phyloP scores from a whole-genome alignment of 2,888 invertebrate species.

The Hybos culiciformis region DNA sequence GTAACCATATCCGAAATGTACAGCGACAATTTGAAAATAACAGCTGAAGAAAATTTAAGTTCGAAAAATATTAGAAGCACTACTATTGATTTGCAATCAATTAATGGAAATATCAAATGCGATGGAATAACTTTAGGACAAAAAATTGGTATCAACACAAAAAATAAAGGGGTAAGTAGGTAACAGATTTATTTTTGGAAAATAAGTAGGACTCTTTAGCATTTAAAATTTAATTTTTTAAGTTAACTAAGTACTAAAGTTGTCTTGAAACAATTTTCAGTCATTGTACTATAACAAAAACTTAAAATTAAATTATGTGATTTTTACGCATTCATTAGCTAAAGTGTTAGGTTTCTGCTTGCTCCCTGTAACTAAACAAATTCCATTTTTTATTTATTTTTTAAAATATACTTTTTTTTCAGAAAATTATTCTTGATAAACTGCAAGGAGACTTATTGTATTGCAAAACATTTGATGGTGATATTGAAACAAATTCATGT shows the following conservation, averaged over 20 bases:
- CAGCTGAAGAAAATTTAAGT: slow-evolving; percentile 19
- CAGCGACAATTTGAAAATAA: slow-evolving; percentile 22
- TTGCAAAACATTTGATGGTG: slow-evolving; percentile 25
- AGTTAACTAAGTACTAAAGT: slow-evolving; percentile 13
- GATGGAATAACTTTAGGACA: slow-evolving; percentile 25
- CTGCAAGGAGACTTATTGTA: slow-evolving; percentile 26
- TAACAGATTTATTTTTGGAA: background rate
- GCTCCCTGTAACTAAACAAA: too few species aligned
- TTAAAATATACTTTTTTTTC: background rate
- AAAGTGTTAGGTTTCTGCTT: too few species aligned
- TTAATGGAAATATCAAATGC: slow-evolving; percentile 25
- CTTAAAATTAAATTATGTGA: too few species aligned
- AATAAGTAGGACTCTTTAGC: too few species aligned
- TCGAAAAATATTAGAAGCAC: slow-evolving; percentile 26
- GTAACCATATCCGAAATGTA: slow-evolving; percentile 23
- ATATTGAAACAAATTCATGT: slow-evolving; percentile 27
- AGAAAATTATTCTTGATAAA: slow-evolving; percentile 28
- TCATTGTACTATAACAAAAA: too few species aligned
- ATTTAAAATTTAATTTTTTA: background rate
- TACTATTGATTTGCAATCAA: slow-evolving; percentile 20
- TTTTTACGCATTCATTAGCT: too few species aligned
- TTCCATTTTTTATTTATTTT: slow-evolving; percentile 1
- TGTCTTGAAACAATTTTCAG: too few species aligned
- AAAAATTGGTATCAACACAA: slow-evolving; percentile 21
- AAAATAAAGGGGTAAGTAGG: slow-evolving; percentile 19